Conservation (phyloP, 2,888 invertebrate genomes). For the Ceramica pisi region DNA sequence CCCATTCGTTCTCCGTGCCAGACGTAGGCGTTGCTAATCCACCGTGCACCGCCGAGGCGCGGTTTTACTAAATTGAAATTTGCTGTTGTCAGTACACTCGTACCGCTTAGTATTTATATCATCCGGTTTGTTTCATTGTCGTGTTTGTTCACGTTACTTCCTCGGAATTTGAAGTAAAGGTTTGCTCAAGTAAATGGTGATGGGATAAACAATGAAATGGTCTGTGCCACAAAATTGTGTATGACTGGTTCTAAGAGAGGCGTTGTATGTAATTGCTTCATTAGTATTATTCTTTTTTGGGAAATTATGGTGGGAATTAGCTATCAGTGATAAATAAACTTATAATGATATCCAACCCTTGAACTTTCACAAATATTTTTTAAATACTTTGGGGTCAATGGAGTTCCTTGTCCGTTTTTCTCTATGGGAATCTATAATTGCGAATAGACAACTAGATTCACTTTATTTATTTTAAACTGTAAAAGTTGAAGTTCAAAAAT, state of each 20-base stretch:
- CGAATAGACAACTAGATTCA: too few relatives aligned
- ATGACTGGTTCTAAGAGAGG: too few relatives aligned
- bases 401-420: too few relatives aligned
- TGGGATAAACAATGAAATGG: neutral
- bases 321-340: too few relatives aligned
- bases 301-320: neutral
- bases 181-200: slow-evolving; percentile 10
- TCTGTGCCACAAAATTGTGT: neutral
- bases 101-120: slow-evolving; percentile 61
- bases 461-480: too few relatives aligned
- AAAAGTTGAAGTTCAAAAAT: too few relatives aligned
- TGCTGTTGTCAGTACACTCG: slow-evolving; percentile 77
- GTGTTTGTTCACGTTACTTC: slow-evolving; percentile 37
- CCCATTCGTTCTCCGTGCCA: slow-evolving; percentile 36
- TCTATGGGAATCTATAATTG: too few relatives aligned
- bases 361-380: too few relatives aligned
- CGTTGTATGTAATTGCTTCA: too few relatives aligned
- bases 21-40: slow-evolving; percentile 74
- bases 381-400: too few relatives aligned
- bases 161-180: slow-evolving; percentile 1
- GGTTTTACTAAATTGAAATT: slow-evolving; percentile 87
- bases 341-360: too few relatives aligned
- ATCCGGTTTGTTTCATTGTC: slow-evolving; percentile 54
- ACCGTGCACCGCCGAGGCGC: slow-evolving; percentile 70
- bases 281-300: neutral